Base-by-base conservation (phyloP, 2,888 invertebrate genomes). In the Platynereis dumerilii region DNA sequence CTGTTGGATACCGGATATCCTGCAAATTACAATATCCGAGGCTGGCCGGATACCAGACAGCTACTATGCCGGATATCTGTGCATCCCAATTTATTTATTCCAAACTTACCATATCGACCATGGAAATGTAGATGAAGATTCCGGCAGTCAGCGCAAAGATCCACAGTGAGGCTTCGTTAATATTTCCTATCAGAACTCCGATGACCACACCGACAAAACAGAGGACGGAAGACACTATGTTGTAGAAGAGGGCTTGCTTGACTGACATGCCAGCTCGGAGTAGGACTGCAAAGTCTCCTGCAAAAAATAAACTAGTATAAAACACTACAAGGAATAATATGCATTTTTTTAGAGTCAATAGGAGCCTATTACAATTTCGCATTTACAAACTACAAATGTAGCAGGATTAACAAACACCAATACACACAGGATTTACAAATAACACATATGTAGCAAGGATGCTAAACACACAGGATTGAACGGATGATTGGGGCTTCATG, bases 231-330 rank as follows among this genome's bases (percentile, higher is more conserved):
- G 94, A 94, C 64, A 96, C 86, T 69, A 93, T 85, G 87, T 96
- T 96, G 86, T 95, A 96, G 84, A 92, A 91, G 24, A 96, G 88
- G 0, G 96, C 96, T 70, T 94, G 92, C 77, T 90, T 90, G 22
- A 92, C 91, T 0, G 91, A 91, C 95, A 96, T 96, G 60, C 96
- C 96, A 7, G 95, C 94, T 82, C 94, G 92, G 20, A 96, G 87
- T 22, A 96, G 86, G 73, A 96, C 93, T 0, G 96, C 96, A 87
- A 96, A 96, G 85, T 96, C 96, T 1, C 92, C 93, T 89, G 87
- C 20, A 79, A 54, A 48, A 48, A 48, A 22, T 48, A 48, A 48
- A 20, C 17, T 10, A n/a, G 20, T 5, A 48, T 48, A 10, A 20
- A 20, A 20, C 17, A 48, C 10, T 20, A 42, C 10, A 42, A 17